Conservation (phyloP, 2,888 invertebrate species). For the Apamea epomidion region DNA sequence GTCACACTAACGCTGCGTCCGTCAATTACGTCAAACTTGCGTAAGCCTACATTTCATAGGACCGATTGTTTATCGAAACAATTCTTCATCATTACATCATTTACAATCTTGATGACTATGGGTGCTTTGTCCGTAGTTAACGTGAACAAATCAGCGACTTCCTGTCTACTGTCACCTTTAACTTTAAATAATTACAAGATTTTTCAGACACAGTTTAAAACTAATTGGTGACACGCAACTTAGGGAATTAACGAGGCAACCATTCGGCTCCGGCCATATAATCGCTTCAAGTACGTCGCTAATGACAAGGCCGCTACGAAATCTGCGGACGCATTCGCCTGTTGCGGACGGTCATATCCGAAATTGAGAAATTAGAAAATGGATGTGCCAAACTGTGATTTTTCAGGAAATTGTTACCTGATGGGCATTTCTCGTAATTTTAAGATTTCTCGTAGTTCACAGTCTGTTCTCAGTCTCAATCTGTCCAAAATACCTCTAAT, state of each 20-base stretch:
- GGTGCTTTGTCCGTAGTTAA: constrained; percentile 28
- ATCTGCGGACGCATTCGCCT: constrained; percentile 71
- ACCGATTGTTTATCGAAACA: constrained; percentile 72
- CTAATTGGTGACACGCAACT: constrained; percentile 57
- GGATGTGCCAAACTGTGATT: constrained; percentile 30
- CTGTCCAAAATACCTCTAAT: no score
- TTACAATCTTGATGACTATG: constrained; percentile 48
- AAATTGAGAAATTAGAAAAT: constrained; percentile 40
- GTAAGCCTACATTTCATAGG: constrained; percentile 71
- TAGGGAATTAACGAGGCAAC: constrained; percentile 63
- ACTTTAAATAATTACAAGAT: constrained; percentile 42
- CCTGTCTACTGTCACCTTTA: constrained; percentile 43
- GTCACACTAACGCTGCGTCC: constrained; percentile 73
- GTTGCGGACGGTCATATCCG: constrained; percentile 61
- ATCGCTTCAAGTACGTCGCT: constrained; percentile 73
- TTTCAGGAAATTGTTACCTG: neutral
- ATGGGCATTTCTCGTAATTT: neutral
- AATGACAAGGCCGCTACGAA: constrained; percentile 77
- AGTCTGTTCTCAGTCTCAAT: no score
- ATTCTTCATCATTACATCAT: constrained; percentile 61
- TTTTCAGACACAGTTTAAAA: constrained; percentile 37
- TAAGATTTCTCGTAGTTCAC: no score
- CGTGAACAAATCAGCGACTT: constrained; percentile 49
- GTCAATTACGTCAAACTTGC: constrained; percentile 76
- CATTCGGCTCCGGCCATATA: constrained; percentile 68